phyloP scores from a whole-genome alignment of 2,797 vertebrate genomes.

The Bradypus variegatus region DNA sequence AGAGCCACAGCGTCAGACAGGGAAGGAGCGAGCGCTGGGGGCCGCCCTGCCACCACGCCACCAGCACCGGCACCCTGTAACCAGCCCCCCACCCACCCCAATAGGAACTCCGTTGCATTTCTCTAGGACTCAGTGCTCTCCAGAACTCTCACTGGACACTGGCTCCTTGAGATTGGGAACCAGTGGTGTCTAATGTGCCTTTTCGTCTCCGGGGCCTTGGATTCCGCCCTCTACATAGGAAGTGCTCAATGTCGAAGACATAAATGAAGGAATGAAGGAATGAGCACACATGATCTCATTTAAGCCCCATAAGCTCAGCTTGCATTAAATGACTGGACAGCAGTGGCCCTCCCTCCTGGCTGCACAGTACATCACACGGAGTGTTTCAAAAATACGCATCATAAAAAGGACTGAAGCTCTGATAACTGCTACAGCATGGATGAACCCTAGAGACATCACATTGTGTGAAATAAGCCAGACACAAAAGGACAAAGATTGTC shows the following conservation, averaged over 20 bases:
- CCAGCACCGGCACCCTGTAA: no score
- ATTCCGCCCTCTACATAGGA: neutral
- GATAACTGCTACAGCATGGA: no score
- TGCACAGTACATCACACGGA: no score
- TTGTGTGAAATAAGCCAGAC: no score
- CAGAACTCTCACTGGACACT: neutral
- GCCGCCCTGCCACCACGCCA: neutral
- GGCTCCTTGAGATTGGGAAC: neutral
- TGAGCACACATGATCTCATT: neutral
- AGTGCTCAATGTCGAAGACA: neutral
- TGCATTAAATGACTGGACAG: neutral
- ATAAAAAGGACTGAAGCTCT: no score
- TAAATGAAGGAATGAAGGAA: no score
- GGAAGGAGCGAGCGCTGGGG: fast-evolving
- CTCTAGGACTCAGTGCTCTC: no score
- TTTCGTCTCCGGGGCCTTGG: neutral
- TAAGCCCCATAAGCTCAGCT: neutral
- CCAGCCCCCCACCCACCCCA: neutral
- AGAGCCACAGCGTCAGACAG: neutral
- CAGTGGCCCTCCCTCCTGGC: neutral
- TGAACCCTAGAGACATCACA: no score
- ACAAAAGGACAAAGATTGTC: no score
- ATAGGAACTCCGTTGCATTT: neutral
- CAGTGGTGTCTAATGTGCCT: neutral
- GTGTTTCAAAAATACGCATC: neutral